Conservation (phyloP, 2,797 vertebrate species). For the Acridotheres tristis region DNA sequence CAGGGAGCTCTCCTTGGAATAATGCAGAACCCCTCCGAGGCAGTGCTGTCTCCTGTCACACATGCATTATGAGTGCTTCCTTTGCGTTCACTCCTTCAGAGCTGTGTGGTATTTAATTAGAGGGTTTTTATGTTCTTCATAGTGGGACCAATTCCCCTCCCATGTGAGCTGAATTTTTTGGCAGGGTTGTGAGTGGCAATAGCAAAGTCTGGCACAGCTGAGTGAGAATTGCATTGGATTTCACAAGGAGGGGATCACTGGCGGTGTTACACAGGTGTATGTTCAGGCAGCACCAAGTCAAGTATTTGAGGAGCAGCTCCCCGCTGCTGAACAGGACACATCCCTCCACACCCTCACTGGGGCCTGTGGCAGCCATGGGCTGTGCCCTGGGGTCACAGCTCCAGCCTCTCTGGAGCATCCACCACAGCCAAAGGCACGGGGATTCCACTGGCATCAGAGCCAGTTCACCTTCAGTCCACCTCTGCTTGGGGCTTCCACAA, state of each 20-base stretch:
- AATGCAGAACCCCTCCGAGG: not conserved
- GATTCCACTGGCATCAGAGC: not conserved
- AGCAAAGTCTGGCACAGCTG: not conserved
- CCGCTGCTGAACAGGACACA: not conserved
- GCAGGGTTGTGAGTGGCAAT: not conserved
- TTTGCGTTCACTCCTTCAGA: not conserved
- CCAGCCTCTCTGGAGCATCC: not conserved
- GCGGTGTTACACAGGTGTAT: not conserved
- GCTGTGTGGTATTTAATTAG: not conserved
- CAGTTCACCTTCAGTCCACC: not conserved
- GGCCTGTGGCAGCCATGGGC: not conserved
- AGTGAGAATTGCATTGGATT: not conserved
- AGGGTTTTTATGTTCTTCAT: not conserved
- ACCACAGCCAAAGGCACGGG: rapidly evolving
- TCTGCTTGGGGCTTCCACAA: not conserved
- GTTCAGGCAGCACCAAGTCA: not conserved
- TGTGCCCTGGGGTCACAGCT: not conserved
- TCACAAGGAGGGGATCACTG: too few species aligned
- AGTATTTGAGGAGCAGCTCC: not conserved
- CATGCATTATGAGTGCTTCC: not conserved
- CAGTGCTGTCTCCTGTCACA: not conserved
- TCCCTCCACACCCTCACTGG: not conserved
- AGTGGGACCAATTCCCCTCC: not conserved
- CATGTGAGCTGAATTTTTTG: not conserved
- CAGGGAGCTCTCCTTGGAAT: not conserved